These are phyloP conservation scores for Turdus rufiventris DNA, from an alignment of 2,113 vertebrate genomes.

Conservation along the genomic window DNA sequence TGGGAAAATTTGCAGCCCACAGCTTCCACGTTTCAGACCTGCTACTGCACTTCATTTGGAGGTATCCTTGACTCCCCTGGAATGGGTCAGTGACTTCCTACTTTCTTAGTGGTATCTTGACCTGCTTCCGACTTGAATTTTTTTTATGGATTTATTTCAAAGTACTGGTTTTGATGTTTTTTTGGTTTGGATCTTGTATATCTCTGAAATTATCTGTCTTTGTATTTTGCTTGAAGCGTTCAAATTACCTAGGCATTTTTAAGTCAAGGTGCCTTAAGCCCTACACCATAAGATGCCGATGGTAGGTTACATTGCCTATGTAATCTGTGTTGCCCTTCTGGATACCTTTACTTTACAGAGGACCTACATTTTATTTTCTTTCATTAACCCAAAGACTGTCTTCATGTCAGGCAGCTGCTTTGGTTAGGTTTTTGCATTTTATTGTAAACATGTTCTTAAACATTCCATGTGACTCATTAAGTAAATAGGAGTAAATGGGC, in stretches of 20 bases:
- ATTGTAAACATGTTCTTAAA: not conserved
- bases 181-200: slow-evolving; percentile 7
- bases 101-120: slow-evolving; percentile 1
- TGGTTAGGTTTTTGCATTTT: slow-evolving; percentile 2
- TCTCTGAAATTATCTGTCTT: slow-evolving; percentile 44
- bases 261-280: not conserved
- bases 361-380: not conserved
- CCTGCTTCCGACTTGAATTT: slow-evolving; percentile 2
- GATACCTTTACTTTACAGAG: not conserved
- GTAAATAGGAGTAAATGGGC: not conserved
- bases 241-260: not conserved
- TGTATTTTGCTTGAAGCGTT: slow-evolving; percentile 25
- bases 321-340: not conserved
- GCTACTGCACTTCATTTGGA: not conserved
- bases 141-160: slow-evolving; percentile 4
- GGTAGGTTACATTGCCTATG: not conserved
- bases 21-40: not conserved
- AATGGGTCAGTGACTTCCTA: slow-evolving; percentile 1
- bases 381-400: not conserved
- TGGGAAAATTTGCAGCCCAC: not conserved
- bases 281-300: not conserved
- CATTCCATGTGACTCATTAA: not conserved
- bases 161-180: not conserved
- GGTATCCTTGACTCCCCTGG: not conserved
- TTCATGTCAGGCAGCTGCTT: not conserved